Base-by-base conservation (phyloP, 2,113 vertebrate species). In the Cephalopterus ornatus region DNA sequence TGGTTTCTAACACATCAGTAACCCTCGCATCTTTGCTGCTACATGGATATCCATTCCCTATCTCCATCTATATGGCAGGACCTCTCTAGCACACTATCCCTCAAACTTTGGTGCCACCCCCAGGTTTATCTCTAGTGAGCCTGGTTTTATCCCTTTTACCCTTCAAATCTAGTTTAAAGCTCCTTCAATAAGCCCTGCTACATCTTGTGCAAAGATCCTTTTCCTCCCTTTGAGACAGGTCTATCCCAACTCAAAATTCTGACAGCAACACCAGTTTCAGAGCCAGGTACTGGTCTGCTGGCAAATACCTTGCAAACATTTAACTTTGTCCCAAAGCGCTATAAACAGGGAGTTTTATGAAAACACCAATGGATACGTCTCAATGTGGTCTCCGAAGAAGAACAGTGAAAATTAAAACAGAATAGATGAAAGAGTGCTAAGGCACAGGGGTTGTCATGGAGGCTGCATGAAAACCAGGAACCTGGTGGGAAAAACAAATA, bases 31-130 rank as follows among this genome's bases (percentile, higher is more conserved):
- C 47, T 74, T 44, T 62, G 17, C 20, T 68, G 67, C 41, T 42
- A 18, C 33, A 27, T 27, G 53, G 14, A 17, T 23, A 12, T 46
- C 33, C 17, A 44, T 44, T 27, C 14, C 49, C 21, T 35, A 5
- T 23, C 24, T 93, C 55, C 33, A 28, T 16, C 11, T 19, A 47
- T 15, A 58, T 1, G 1, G 21, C 33, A 70, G 62, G 26, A 68
- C 8, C n/a, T 80, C 3, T 0, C 37, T 41, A 63, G 20, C 33
- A 46, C 12, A 63, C 2, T 4, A 3, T 33, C 21, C 12, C 26
- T 14, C 28, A 46, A 41, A 46, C 28, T 12, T 1, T 21, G 17
- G 8, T 28, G 74, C 6, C 4, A 5, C 14, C 4, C 7, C 11
- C 12, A 32, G 30, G 21, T 9, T 70, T 26, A 35, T 47, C 37